These are phyloP conservation scores for Fundulus diaphanus DNA, from an alignment of 2,797 vertebrate genomes.

Conservation along the genomic window DNA sequence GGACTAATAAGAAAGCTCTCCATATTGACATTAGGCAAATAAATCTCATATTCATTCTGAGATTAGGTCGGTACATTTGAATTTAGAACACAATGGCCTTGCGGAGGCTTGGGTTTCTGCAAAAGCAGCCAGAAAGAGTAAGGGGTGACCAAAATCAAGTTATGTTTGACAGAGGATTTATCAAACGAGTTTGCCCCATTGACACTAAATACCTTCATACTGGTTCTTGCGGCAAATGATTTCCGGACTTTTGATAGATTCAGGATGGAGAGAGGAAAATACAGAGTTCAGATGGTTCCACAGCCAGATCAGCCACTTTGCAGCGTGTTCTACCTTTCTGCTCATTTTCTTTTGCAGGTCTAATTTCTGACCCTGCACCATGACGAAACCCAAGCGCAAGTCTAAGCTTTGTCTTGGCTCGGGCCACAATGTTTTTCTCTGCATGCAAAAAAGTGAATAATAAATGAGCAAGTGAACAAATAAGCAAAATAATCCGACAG, in stretches of 20 bases:
- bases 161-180: not conserved
- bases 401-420: slow-evolving; percentile 3
- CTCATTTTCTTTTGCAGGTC: not conserved
- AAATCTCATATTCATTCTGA: slow-evolving; percentile 60
- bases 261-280: not conserved
- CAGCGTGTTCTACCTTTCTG: not conserved
- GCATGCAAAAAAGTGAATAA: not conserved
- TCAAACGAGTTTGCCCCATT: slow-evolving; percentile 16
- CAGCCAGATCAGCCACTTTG: not conserved
- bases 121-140: not conserved
- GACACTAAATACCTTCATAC: not conserved
- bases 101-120: slow-evolving; percentile 6
- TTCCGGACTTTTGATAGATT: slow-evolving; percentile 11
- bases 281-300: not conserved
- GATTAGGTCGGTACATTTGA: slow-evolving; percentile 60
- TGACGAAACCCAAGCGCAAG: slow-evolving; percentile 12
- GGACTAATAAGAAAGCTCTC: slow-evolving; percentile 69
- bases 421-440: not conserved
- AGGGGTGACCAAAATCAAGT: not conserved
- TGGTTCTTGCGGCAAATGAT: slow-evolving; percentile 34
- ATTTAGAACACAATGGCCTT: slow-evolving; percentile 38
- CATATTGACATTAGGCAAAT: slow-evolving; percentile 62
- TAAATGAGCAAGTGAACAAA: slow-evolving; percentile 10
- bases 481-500: slow-evolving; percentile 12
- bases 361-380: not conserved